A percentile compares a stretch with the other conserved stretches of the same genome.
Evolutionary conservation across 92 coral and sea anemone genomes (phyloP).

Genomic region (Epizoanthus scotinus): DNA sequence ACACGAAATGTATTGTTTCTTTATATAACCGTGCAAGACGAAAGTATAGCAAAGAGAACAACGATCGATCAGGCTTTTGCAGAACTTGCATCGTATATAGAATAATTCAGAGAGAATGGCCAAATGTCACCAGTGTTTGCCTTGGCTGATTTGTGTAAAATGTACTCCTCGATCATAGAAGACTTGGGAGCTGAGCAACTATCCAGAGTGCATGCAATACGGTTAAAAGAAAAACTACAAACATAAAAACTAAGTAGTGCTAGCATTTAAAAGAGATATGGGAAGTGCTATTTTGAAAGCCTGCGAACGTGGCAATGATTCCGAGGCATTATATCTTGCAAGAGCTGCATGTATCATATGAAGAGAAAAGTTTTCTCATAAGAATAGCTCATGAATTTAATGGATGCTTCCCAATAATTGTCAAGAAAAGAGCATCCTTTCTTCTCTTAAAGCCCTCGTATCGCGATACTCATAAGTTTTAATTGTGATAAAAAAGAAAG

Average conservation of each 20-base stretch:
- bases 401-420: conserved; percentile 37
- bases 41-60: too few relatives aligned
- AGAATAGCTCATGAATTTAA: conserved; percentile 44
- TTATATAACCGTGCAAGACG: too few relatives aligned
- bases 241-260: conserved; percentile 45
- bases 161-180: conserved; percentile 36
- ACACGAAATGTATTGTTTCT: too few relatives aligned
- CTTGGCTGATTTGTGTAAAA: conserved; percentile 43
- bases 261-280: conserved; percentile 41
- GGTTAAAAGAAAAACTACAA: conserved; percentile 40
- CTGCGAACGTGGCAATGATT: conserved; percentile 43
- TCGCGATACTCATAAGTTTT: conserved; percentile 42
- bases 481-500: conserved; percentile 43
- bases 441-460: conserved; percentile 48
- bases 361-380: conserved; percentile 45
- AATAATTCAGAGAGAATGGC: too few relatives aligned
- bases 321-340: conserved; percentile 58
- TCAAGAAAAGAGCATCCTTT: conserved; percentile 42
- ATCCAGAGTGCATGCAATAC: conserved; percentile 38
- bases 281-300: conserved; percentile 49
- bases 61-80: too few relatives aligned
- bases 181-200: conserved; percentile 42
- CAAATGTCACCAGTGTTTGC: conserved; percentile 52
- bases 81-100: too few relatives aligned
- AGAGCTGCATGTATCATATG: conserved; percentile 56